Evolutionary conservation across 1,140 invertebrate genomes (phyloP), one percentile per base, ranked within the genome.

Genomic region (Centruroides sculpturatus): DNA sequence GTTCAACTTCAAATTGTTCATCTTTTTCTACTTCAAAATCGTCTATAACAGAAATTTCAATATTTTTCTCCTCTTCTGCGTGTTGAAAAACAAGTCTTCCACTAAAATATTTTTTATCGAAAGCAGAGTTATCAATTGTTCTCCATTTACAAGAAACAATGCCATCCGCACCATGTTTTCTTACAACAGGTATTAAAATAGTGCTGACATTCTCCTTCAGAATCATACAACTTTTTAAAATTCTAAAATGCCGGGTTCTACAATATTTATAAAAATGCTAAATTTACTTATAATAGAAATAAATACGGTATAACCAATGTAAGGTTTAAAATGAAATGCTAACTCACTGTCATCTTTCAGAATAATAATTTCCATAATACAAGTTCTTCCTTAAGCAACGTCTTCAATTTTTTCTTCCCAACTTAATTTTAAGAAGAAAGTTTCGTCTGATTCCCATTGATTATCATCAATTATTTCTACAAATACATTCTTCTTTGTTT

Each of bases 11-110:
- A 71, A 83, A 83, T 66, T 79, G 78, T 71, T 83, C 81, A 68
- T 83, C 82, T 71, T 83, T 83, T 68, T 83, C 81, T 23, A 79
- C 76, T 47, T 79, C 75, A 72, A 80, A 73, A 66, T 83, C 81
- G 67, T 84, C 79, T 47, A 79, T 75, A 57, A 84, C 82, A 0
- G 75, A 74, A 62, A 84, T 82, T 66, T 81, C 78, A 48, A 84
- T 75, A 55, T 71, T 71, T 60, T 77, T 77, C 9, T 68, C 68
- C 7, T 70, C 66, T 66, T 83, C 82, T 41, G 78, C 77, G 63
- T 83, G 78, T 64, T 81, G 77, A 68, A 84, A 84, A 5, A 69
- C 65, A 0, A 84, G 63, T 47, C 70, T 71, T 2, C 78, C 79
- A 23, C 71, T 64, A 66, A 75, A 84, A 70, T 83, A 82, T 61